Conservation (phyloP, 2,888 invertebrate genomes). For the Tetanocera ferruginea region DNA sequence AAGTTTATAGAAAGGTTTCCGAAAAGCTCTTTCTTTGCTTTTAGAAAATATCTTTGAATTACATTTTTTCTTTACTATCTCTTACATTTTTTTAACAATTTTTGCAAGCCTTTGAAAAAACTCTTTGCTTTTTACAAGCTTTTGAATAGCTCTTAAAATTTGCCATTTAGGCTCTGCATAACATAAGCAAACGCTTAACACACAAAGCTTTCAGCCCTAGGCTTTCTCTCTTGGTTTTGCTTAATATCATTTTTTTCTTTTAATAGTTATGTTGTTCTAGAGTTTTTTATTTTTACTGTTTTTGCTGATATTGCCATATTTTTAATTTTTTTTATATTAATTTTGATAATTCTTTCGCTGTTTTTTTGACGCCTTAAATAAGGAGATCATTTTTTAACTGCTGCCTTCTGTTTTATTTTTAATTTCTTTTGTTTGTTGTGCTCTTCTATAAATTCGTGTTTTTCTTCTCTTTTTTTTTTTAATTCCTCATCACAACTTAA, state of each 20-base stretch:
- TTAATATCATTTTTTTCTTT: not conserved
- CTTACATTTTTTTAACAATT: no score
- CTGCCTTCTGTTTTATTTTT: slow-evolving; percentile 24
- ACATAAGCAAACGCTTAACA: no score
- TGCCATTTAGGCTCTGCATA: no score
- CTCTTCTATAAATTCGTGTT: slow-evolving; percentile 3
- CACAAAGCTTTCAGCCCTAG: no score
- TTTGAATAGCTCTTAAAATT: no score
- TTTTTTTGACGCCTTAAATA: slow-evolving; percentile 47
- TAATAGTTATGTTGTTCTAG: slow-evolving; percentile 16
- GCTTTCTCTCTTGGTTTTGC: not conserved
- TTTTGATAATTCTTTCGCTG: slow-evolving; percentile 29
- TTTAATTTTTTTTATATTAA: slow-evolving; percentile 37
- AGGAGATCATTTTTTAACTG: slow-evolving; percentile 52
- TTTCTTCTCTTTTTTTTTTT: not conserved
- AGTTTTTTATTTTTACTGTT: slow-evolving; percentile 21
- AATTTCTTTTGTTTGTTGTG: not conserved
- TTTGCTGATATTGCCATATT: slow-evolving; percentile 62
- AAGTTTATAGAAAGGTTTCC: no score
- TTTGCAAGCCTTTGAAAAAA: no score
- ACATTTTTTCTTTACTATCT: no score
- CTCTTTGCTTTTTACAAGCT: no score
- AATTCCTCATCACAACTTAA: not conserved
- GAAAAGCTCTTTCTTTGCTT: no score
- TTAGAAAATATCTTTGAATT: no score